Evolutionary conservation across 2,113 vertebrate genomes (phyloP).

Genomic region (Empidonax traillii): DNA sequence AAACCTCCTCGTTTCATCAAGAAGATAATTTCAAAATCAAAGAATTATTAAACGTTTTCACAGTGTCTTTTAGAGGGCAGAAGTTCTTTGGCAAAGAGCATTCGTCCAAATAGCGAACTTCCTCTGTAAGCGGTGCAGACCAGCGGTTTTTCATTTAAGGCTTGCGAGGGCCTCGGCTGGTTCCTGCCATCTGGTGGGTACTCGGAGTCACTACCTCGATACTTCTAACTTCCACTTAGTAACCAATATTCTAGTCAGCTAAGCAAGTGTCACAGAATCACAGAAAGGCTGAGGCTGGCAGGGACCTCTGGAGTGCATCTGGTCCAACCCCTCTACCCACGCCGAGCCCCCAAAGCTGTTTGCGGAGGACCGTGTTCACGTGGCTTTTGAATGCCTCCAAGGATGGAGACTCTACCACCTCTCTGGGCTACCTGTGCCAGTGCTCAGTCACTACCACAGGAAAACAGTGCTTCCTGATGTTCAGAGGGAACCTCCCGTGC

Average conservation of each 20-base stretch:
- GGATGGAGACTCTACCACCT: accelerated
- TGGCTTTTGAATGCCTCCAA: not conserved
- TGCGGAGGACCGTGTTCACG: not conserved
- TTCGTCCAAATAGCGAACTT: accelerated
- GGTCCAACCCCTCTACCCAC: not conserved
- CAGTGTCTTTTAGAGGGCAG: not conserved
- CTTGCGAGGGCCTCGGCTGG: not conserved
- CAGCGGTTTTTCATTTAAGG: not conserved
- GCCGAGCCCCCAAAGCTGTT: not conserved
- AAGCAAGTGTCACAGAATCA: not conserved
- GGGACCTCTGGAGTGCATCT: not conserved
- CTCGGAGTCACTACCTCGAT: not conserved
- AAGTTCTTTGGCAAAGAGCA: not conserved
- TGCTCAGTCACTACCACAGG: accelerated
- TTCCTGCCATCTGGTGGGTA: slow-evolving; percentile 56
- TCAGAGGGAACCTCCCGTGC: not conserved
- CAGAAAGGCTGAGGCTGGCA: not conserved
- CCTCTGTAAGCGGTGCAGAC: not conserved
- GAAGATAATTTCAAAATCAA: not conserved
- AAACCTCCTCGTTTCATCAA: not conserved
- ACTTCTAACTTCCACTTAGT: not conserved
- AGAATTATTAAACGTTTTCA: not conserved
- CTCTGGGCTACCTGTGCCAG: not conserved
- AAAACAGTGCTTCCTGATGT: not conserved
- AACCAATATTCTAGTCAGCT: not conserved